Evolutionary conservation across 1,140 invertebrate genomes (phyloP), one percentile per base, ranked within the genome.

Genomic region (Papilio xuthus): DNA sequence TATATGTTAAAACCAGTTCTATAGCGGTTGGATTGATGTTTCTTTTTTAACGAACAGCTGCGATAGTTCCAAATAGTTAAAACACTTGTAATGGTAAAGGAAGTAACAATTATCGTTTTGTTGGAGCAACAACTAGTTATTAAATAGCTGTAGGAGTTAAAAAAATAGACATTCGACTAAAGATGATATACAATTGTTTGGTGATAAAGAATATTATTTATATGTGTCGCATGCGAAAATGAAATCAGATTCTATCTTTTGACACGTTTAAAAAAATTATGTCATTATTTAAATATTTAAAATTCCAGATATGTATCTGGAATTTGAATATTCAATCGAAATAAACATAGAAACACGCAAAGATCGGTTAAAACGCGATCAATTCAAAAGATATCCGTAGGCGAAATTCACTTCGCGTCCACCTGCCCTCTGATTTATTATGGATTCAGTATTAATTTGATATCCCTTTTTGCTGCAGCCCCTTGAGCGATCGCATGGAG

Each of bases 371-470:
- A 82, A 86, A 78, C 79, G 86, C 87, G 91, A 93, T 93, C 91
- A 92, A 92, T 90, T 92, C 88, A 88, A 86, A 92, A 89, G 87
- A 87, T 91, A 83, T 89, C 92, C 92, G 85, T 88, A 91, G 91
- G 92, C 91, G 78, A 92, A 88, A 90, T 78, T 87, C 86, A 88
- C 86, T 86, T 85, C 84, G 88, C 87, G 89, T 92, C 90, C 92
- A 94, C 92, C 92, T 94, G 92, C 91, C 89, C 81, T 89, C 90
- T 93, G 92, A 94, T 94, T 94, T 94, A 94, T 94, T 92, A 94
- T 92, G 90, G 89, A 93, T 94, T 94, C 90, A 92, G 89, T 91
- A 94, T 93, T 94, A 94, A 94, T 94, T 93, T 93, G 91, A 92
- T 94, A 93, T 94, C 88, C 92, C 91, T 92, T 92, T 92, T 90